Percentiles rank a stretch among this genome's conserved stretches.
Conservation (phyloP, 2,113 vertebrate species). For the Isichthys henryi region DNA sequence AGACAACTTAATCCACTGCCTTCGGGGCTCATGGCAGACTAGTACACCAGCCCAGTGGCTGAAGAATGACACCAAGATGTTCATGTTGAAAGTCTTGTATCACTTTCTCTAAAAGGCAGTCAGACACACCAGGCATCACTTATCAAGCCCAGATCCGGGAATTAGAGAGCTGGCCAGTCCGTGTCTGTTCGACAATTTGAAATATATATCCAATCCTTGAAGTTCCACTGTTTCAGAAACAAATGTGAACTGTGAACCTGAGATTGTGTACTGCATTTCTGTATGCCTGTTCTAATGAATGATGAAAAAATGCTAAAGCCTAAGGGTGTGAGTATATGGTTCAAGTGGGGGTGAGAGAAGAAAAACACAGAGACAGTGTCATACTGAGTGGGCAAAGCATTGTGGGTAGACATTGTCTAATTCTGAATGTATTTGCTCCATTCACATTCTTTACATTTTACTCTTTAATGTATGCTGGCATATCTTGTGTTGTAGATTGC, state of each 20-base stretch:
- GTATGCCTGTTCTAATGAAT: neutral
- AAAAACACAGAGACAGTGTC: neutral
- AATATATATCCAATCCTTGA: neutral
- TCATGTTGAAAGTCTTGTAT: conserved; percentile 16
- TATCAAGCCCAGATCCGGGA: neutral
- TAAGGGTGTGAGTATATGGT: neutral
- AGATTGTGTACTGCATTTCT: neutral
- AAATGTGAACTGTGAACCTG: neutral
- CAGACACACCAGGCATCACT: neutral
- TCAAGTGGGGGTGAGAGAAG: neutral
- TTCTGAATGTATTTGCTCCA: neutral
- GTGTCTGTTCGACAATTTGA: neutral
- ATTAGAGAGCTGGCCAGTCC: neutral
- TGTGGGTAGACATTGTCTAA: neutral
- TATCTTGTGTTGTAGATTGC: neutral
- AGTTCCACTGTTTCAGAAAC: neutral
- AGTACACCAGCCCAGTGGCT: neutral
- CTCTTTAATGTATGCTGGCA: neutral
- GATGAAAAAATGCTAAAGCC: neutral
- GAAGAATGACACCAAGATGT: conserved; percentile 3
- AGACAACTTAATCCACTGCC: conserved; percentile 29
- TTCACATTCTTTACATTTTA: neutral
- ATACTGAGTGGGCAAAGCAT: neutral
- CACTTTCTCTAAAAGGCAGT: neutral
- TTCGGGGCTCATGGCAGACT: conserved; percentile 1